Conservation (phyloP, 35 echinoderm and acorn worm species). For the Eucidaris tribuloides region DNA sequence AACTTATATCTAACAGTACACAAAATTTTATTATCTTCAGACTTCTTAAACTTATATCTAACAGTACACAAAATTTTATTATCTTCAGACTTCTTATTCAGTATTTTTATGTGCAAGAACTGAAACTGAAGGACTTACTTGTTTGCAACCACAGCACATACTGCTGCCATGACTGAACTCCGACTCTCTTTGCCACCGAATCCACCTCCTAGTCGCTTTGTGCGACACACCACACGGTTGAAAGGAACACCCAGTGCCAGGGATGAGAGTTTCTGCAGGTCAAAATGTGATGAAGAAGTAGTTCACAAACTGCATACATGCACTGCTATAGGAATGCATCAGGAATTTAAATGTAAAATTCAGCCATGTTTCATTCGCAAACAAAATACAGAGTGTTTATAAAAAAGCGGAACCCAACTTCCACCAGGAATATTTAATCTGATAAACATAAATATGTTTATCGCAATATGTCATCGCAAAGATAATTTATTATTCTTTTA, state of each 20-base stretch:
- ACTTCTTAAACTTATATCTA: too few relatives aligned
- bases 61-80: too few relatives aligned
- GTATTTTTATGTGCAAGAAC: too few relatives aligned
- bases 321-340: background rate
- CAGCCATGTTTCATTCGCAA: background rate
- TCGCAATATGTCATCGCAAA: too few relatives aligned
- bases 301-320: background rate
- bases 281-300: background rate
- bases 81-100: too few relatives aligned
- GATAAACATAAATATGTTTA: too few relatives aligned
- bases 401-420: too few relatives aligned
- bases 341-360: background rate
- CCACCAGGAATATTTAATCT: too few relatives aligned
- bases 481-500: too few relatives aligned
- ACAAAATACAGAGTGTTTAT: too few relatives aligned
- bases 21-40: too few relatives aligned
- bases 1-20: too few relatives aligned
- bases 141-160: slow-evolving; percentile 71
- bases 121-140: slow-evolving; percentile 67
- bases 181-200: slow-evolving; percentile 84
- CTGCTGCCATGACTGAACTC: background rate
- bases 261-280: slow-evolving; percentile 35
- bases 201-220: slow-evolving; percentile 75
- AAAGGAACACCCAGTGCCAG: slow-evolving; percentile 50
- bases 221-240: slow-evolving; percentile 46